These are phyloP conservation scores for Hermetia illucens DNA, from an alignment of 1,140 invertebrate genomes.

Conservation along the genomic window DNA sequence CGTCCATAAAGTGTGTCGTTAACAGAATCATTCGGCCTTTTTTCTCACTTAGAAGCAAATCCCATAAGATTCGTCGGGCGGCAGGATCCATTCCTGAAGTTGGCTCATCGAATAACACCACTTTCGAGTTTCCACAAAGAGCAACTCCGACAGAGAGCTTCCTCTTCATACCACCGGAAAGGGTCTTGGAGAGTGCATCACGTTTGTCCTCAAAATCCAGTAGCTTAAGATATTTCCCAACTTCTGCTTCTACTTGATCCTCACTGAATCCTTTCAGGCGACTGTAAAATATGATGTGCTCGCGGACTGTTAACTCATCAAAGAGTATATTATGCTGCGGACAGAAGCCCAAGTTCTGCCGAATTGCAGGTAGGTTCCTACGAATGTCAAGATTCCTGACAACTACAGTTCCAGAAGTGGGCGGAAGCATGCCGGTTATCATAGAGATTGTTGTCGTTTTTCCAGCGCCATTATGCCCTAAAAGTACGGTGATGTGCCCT, in stretches of 20 bases:
- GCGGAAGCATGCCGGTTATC: conserved; percentile 57
- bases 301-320: conserved; percentile 72
- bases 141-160: conserved; percentile 68
- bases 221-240: conserved; percentile 47
- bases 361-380: conserved; percentile 40
- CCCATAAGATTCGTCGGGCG: conserved; percentile 79
- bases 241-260: conserved; percentile 41
- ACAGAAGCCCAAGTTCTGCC: conserved; percentile 67
- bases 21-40: conserved; percentile 61
- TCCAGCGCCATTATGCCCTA: conserved; percentile 65
- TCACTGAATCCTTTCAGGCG: conserved; percentile 48
- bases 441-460: conserved; percentile 71
- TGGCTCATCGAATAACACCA: conserved; percentile 85
- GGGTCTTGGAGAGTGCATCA: conserved; percentile 37
- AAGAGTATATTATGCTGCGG: conserved; percentile 94
- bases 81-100: conserved; percentile 92
- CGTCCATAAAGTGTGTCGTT: conserved; percentile 98
- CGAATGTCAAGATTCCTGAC: conserved; percentile 54
- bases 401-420: conserved; percentile 49
- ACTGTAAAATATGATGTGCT: conserved; percentile 82
- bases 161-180: conserved; percentile 77
- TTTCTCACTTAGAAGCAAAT: conserved; percentile 50
- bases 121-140: conserved; percentile 48
- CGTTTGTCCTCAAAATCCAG: conserved; percentile 46
- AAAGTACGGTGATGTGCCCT: conserved; percentile 49